Percentiles rank a stretch among this genome's conserved stretches.
Evolutionary conservation across 2,888 invertebrate genomes (phyloP).

Genomic region (Pterobdella sp.): DNA sequence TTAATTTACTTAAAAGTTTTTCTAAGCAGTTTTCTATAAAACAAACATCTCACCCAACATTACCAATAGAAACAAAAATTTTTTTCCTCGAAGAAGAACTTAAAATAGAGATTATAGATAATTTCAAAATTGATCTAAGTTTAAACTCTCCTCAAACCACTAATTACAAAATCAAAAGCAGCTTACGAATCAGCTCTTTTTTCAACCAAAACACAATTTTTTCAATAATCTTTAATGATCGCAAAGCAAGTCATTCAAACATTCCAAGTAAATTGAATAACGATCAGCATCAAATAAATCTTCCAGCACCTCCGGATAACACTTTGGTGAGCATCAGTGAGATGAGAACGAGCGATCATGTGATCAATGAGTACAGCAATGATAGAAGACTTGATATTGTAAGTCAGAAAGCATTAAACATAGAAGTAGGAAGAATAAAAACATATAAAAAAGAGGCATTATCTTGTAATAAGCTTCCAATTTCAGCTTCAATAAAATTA

Average conservation of each 20-base stretch:
- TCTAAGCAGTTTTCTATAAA: background rate
- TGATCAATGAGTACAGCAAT: background rate
- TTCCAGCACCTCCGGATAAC: background rate
- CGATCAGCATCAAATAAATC: background rate
- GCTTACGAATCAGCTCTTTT: background rate
- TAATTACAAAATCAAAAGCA: conserved; percentile 2
- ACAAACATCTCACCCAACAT: background rate
- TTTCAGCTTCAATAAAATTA: background rate
- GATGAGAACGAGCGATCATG: background rate
- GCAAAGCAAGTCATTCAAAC: background rate
- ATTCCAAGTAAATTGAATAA: background rate
- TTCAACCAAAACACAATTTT: background rate
- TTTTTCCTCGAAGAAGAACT: background rate
- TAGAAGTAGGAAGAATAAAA: background rate
- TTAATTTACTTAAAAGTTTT: background rate
- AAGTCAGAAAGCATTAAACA: background rate
- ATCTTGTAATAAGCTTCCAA: background rate
- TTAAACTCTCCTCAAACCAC: background rate
- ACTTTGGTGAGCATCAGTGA: conserved; percentile 3
- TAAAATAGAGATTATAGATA: background rate
- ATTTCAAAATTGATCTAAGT: background rate
- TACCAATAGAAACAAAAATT: background rate
- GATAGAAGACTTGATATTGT: background rate
- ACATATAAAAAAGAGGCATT: background rate
- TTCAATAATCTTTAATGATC: background rate